phyloP scores from a whole-genome alignment of 2,888 invertebrate species.

The Morinoia aosen region DNA sequence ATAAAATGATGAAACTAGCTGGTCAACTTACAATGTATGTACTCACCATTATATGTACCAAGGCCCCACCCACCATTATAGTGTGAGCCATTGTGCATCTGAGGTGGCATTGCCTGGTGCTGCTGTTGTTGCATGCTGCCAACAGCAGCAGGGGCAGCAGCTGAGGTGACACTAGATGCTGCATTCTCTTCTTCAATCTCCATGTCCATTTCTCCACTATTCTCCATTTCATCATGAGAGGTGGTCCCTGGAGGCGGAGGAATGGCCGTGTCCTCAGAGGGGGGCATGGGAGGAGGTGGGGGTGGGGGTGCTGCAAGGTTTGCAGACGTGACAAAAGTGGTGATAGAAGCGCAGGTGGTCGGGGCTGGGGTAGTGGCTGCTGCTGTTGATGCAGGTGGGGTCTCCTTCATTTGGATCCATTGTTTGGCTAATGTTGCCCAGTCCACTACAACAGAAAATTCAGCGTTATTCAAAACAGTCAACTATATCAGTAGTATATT shows the following conservation, averaged over 20 bases:
- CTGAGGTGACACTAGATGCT: background rate
- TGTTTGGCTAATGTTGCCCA: slow-evolving; percentile 97
- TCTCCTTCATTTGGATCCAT: slow-evolving; percentile 96
- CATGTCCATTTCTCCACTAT: slow-evolving; percentile 67
- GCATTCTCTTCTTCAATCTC: slow-evolving; percentile 67
- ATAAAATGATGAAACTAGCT: background rate
- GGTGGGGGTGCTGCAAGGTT: slow-evolving; percentile 72
- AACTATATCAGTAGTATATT: no score
- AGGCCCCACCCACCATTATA: slow-evolving; percentile 57
- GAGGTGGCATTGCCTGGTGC: slow-evolving; percentile 11
- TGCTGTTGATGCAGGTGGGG: slow-evolving; percentile 75
- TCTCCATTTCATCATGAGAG: slow-evolving; percentile 54
- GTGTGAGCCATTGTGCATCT: slow-evolving; percentile 50
- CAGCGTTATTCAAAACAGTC: background rate
- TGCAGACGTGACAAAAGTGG: slow-evolving; percentile 74
- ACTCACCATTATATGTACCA: slow-evolving; percentile 32
- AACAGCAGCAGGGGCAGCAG: slow-evolving; percentile 14
- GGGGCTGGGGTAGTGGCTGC: slow-evolving; percentile 75
- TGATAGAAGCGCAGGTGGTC: slow-evolving; percentile 77
- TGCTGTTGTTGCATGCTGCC: slow-evolving; percentile 26
- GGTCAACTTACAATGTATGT: background rate
- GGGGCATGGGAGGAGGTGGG: slow-evolving; percentile 73
- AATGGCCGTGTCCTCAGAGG: background rate
- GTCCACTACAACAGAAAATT: slow-evolving; percentile 78
- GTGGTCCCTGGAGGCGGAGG: slow-evolving; percentile 38